Evolutionary conservation across 2,113 vertebrate genomes (phyloP).

Genomic region (Carettochelys insculpta): DNA sequence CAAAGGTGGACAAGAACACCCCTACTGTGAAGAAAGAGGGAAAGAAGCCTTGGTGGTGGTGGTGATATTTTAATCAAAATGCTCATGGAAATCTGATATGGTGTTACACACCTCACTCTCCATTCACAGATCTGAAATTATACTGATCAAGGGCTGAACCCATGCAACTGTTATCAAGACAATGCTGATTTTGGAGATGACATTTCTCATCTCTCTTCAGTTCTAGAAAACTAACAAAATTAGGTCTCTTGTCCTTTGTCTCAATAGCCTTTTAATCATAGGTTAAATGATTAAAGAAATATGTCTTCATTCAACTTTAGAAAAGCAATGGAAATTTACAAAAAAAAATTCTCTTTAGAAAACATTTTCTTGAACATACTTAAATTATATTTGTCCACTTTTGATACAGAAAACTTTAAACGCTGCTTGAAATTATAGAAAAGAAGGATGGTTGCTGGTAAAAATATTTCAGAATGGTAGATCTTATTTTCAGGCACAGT

Average conservation of each 20-base stretch:
- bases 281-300: not conserved
- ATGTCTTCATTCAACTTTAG: not conserved
- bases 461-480: slow-evolving; percentile 30
- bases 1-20: not conserved
- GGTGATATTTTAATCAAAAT: not conserved
- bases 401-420: slow-evolving; percentile 38
- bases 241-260: not conserved
- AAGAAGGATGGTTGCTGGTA: slow-evolving; percentile 9
- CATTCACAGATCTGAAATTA: not conserved
- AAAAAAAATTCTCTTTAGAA: not conserved
- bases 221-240: not conserved
- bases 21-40: not conserved
- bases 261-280: not conserved
- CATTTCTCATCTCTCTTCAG: not conserved
- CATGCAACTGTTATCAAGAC: not conserved
- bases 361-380: slow-evolving; percentile 38
- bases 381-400: slow-evolving; percentile 8
- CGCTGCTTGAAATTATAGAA: slow-evolving; percentile 13
- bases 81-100: not conserved
- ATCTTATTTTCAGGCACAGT: slow-evolving; percentile 3
- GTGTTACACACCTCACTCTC: not conserved
- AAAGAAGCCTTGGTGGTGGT: not conserved
- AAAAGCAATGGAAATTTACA: not conserved
- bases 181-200: not conserved
- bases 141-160: not conserved